A percentile compares a stretch with the other conserved stretches of the same genome.
These are phyloP conservation scores for Brachyptera putata DNA, from an alignment of 2,888 invertebrate genomes.

Conservation along the genomic window DNA sequence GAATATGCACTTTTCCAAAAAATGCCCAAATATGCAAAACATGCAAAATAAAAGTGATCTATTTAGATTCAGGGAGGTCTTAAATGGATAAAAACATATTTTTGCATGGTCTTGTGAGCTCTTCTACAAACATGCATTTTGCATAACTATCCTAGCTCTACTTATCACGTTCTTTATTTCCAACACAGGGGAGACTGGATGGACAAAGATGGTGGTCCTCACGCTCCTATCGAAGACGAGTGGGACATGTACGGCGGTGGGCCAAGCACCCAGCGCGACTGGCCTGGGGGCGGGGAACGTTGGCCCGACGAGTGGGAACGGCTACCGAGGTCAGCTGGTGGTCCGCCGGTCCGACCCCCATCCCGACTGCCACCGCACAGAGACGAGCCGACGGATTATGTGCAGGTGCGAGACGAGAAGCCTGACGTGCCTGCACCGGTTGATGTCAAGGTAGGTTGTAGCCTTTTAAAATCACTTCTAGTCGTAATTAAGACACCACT, in stretches of 20 bases:
- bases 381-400: not conserved
- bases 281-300: slow-evolving; percentile 38
- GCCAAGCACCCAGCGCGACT: slow-evolving; percentile 23
- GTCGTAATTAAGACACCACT: too few species aligned
- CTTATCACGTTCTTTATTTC: too few species aligned
- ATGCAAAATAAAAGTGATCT: too few species aligned
- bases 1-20: too few species aligned
- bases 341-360: not conserved
- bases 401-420: slow-evolving; percentile 24
- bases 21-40: too few species aligned
- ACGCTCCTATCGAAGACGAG: slow-evolving; percentile 25
- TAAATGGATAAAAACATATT: too few species aligned
- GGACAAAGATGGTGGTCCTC: slow-evolving; percentile 25
- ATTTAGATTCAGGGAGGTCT: too few species aligned
- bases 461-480: not conserved
- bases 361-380: not conserved
- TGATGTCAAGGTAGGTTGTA: slow-evolving; percentile 9
- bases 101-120: too few species aligned
- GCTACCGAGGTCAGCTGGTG: slow-evolving; percentile 14
- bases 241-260: slow-evolving; percentile 28
- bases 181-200: slow-evolving; percentile 30
- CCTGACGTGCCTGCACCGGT: slow-evolving; percentile 13
- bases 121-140: too few species aligned
- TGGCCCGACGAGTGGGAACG: slow-evolving; percentile 33
- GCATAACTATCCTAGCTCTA: too few species aligned